phyloP scores from a whole-genome alignment of 2,113 vertebrate genomes.

The Ariopsis seemanni region DNA sequence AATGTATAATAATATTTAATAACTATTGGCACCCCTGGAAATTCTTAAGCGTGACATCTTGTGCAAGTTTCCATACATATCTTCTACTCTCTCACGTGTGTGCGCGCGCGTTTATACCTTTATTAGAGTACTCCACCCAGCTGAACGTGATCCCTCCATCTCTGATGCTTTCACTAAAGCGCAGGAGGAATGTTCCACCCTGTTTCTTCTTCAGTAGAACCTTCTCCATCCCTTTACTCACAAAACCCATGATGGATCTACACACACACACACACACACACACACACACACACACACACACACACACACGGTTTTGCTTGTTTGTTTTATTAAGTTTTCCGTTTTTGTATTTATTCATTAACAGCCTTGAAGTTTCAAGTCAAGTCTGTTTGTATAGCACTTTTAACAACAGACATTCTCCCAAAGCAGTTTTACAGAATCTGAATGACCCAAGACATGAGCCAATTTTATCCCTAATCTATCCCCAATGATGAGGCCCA shows the following conservation, averaged over 20 bases:
- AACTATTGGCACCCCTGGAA: neutral
- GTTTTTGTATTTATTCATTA: neutral
- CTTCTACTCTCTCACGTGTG: neutral
- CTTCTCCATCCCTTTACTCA: slow-evolving; percentile 81
- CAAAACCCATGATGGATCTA: slow-evolving; percentile 89
- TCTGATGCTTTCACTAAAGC: slow-evolving; percentile 85
- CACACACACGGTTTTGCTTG: neutral
- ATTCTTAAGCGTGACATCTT: neutral
- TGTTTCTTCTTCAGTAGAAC: slow-evolving; percentile 77
- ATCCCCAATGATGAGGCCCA: too few relatives aligned
- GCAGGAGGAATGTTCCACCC: slow-evolving; percentile 86
- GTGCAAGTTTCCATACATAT: neutral
- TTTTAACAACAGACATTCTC: too few relatives aligned
- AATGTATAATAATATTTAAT: neutral
- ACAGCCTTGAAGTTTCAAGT: neutral
- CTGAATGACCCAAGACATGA: too few relatives aligned
- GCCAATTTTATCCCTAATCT: too few relatives aligned
- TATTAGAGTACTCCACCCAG: slow-evolving; percentile 82
- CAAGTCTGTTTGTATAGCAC: too few relatives aligned
- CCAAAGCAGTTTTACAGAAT: too few relatives aligned
- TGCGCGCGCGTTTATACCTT: slow-evolving; percentile 34
- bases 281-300: slow-evolving; percentile 7
- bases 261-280: slow-evolving; percentile 29
- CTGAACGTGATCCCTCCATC: slow-evolving; percentile 87
- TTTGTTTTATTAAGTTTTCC: neutral